Conservation (phyloP, 2,797 vertebrate species). For the Prionace glauca region DNA sequence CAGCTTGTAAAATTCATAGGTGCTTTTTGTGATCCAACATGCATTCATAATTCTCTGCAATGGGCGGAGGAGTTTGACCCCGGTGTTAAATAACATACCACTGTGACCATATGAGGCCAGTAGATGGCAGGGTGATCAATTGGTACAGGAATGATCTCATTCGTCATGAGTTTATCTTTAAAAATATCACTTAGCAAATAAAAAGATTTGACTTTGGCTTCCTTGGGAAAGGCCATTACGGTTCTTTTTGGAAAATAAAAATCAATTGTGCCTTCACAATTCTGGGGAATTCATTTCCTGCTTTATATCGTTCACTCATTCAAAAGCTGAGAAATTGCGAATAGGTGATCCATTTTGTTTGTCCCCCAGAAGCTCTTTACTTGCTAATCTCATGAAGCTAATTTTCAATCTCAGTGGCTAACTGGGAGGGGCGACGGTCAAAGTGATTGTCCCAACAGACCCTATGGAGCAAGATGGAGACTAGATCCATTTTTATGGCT, state of each 20-base stretch:
- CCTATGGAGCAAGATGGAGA: background rate
- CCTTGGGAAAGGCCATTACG: too few species aligned
- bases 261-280: too few species aligned
- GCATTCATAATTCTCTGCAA: background rate
- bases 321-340: background rate
- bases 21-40: background rate
- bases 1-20: background rate
- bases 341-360: background rate
- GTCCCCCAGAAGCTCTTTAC: background rate
- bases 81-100: too few species aligned
- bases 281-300: too few species aligned
- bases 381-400: background rate
- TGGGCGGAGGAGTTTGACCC: background rate
- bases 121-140: too few species aligned
- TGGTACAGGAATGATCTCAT: too few species aligned
- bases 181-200: too few species aligned
- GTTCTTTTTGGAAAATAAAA: too few species aligned
- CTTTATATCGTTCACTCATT: too few species aligned
- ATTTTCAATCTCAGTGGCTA: background rate
- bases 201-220: too few species aligned
- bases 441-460: background rate
- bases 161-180: too few species aligned
- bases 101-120: too few species aligned
- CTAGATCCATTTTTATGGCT: background rate
- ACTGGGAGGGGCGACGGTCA: background rate